A percentile compares a stretch with the other conserved stretches of the same genome.
phyloP scores from a whole-genome alignment of 2,113 vertebrate genomes.

The Lagopus muta region DNA sequence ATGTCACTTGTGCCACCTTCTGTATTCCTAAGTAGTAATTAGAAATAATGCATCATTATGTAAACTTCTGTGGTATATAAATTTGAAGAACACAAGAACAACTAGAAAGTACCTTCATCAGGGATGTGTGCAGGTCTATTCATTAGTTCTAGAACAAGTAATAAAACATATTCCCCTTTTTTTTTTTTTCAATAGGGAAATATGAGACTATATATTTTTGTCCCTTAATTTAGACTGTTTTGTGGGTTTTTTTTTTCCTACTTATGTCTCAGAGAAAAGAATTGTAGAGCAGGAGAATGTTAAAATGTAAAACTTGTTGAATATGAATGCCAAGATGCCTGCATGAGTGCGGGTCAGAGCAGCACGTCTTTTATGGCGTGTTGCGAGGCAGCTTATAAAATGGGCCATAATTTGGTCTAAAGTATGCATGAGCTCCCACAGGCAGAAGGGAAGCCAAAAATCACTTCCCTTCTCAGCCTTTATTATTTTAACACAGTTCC shows the following conservation, averaged over 20 bases:
- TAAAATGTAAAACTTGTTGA: fast-evolving
- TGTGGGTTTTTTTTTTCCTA: not conserved
- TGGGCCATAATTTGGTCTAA: not conserved
- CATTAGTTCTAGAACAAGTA: not conserved
- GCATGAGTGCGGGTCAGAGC: not conserved
- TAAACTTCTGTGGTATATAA: not conserved
- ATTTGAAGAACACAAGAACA: not conserved
- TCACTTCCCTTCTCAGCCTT: slow-evolving; percentile 31
- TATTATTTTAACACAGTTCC: slow-evolving; percentile 29
- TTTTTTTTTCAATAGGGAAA: not conserved
- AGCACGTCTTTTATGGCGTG: not conserved
- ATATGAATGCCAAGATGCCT: not conserved
- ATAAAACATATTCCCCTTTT: not conserved
- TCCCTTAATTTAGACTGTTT: not conserved
- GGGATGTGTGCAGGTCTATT: not conserved
- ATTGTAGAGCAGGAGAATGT: not conserved
- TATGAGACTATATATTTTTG: not conserved
- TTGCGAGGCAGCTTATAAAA: not conserved
- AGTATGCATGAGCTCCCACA: slow-evolving; percentile 10
- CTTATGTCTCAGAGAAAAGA: not conserved
- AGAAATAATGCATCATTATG: not conserved
- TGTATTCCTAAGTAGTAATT: not conserved
- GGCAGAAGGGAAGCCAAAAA: slow-evolving; percentile 36
- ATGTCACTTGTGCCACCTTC: not conserved
- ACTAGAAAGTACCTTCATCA: not conserved